phyloP scores from a whole-genome alignment of 2,888 invertebrate genomes.

The Mycogona germanica region DNA sequence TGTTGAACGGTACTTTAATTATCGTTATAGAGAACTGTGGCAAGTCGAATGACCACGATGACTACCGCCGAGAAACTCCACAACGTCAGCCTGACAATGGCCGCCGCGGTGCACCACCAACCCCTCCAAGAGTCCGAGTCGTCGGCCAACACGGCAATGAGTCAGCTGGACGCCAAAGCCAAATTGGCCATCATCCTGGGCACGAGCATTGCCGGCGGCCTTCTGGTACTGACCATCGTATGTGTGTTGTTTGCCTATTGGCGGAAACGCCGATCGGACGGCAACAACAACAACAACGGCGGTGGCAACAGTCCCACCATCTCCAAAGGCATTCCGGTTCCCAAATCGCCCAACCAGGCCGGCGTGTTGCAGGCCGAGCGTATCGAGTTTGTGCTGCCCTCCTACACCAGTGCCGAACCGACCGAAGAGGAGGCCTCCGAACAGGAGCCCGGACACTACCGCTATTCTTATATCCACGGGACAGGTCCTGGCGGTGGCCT shows the following conservation, averaged over 20 bases:
- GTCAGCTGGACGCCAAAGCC: too few species aligned
- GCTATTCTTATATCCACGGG: conserved; percentile 5
- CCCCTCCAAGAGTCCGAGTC: too few species aligned
- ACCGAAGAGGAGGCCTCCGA: conserved; percentile 12
- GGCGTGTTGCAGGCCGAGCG: conserved; percentile 11
- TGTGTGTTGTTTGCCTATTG: neutral
- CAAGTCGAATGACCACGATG: too few species aligned
- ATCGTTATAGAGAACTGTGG: too few species aligned
- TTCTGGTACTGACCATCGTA: neutral
- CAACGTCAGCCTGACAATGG: too few species aligned
- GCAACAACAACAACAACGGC: neutral
- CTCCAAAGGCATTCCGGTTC: neutral
- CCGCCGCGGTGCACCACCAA: too few species aligned
- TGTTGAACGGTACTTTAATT: too few species aligned
- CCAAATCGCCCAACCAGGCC: neutral
- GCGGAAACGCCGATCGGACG: neutral
- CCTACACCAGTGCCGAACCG: conserved; percentile 10
- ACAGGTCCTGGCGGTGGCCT: neutral
- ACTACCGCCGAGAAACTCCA: too few species aligned
- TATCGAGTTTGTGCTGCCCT: conserved; percentile 13
- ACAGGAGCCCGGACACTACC: conserved; percentile 11
- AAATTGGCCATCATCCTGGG: neutral
- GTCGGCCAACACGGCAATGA: too few species aligned
- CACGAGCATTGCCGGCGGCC: neutral
- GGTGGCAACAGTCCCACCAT: neutral